These are phyloP conservation scores for Oreortyx pictus DNA, from an alignment of 2,797 vertebrate genomes.

Conservation along the genomic window DNA sequence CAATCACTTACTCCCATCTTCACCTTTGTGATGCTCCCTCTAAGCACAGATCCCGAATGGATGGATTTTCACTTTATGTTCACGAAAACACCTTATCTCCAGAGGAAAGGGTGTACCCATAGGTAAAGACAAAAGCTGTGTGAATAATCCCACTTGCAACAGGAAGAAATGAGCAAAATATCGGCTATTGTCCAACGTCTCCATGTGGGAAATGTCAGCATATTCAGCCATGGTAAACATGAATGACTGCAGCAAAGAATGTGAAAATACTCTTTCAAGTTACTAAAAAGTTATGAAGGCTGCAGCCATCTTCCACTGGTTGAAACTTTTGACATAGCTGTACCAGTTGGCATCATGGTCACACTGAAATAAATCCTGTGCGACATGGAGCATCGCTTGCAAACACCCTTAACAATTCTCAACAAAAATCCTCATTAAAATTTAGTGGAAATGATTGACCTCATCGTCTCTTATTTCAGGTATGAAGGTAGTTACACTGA, in stretches of 20 bases:
- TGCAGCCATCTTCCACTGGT: neutral
- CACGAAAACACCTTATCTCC: neutral
- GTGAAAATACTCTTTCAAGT: neutral
- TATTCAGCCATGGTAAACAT: neutral
- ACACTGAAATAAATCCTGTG: neutral
- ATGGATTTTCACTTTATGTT: neutral
- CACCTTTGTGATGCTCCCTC: neutral
- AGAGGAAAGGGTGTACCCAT: neutral
- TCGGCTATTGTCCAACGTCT: neutral
- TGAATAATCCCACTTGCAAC: neutral
- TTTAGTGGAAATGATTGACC: neutral
- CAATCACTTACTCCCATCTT: neutral
- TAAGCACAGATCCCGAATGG: neutral
- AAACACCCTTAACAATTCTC: neutral
- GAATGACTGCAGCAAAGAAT: neutral
- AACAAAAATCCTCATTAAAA: neutral
- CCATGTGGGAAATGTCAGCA: neutral
- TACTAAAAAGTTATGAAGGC: neutral
- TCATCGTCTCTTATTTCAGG: neutral
- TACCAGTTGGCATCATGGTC: neutral
- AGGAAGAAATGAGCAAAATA: neutral
- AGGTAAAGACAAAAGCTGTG: neutral
- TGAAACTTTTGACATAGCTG: neutral
- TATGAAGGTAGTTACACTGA: neutral
- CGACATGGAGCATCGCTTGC: neutral